phyloP scores from a whole-genome alignment of 2,113 vertebrate genomes.

The Vimba vimba region DNA sequence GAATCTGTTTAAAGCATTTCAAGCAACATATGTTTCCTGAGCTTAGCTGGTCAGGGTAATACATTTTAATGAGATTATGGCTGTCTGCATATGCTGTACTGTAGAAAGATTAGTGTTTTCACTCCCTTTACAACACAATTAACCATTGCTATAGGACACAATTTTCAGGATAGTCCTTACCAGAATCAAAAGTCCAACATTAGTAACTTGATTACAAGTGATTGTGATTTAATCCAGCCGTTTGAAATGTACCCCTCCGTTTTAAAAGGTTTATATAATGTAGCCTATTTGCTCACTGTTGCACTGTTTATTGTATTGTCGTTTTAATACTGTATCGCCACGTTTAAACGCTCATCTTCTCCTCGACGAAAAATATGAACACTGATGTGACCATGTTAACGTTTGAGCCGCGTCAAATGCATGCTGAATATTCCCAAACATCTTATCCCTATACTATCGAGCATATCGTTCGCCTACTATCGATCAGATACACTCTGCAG shows the following conservation, averaged over 20 bases:
- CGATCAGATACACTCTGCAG: too few species aligned
- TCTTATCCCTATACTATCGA: too few species aligned
- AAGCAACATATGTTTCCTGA: neutral
- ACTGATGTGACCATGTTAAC: neutral
- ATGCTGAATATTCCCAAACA: neutral
- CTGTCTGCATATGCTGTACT: constrained; percentile 1
- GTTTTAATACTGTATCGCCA: neutral
- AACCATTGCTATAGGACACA: neutral
- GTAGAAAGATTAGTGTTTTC: neutral
- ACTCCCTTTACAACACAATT: neutral
- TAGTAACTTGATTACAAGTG: neutral
- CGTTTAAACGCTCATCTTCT: neutral
- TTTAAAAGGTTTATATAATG: too few species aligned
- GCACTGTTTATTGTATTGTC: neutral
- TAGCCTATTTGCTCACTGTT: neutral
- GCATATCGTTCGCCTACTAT: neutral
- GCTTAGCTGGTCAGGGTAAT: neutral
- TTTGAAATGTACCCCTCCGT: too few species aligned
- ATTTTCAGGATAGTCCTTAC: neutral
- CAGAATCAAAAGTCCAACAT: neutral
- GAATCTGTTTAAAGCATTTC: neutral
- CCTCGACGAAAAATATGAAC: neutral
- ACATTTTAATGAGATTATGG: constrained; percentile 1
- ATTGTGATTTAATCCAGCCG: neutral
- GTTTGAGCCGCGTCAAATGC: neutral